Conservation (phyloP, 2,113 vertebrate genomes). For the Hylia prasina region DNA sequence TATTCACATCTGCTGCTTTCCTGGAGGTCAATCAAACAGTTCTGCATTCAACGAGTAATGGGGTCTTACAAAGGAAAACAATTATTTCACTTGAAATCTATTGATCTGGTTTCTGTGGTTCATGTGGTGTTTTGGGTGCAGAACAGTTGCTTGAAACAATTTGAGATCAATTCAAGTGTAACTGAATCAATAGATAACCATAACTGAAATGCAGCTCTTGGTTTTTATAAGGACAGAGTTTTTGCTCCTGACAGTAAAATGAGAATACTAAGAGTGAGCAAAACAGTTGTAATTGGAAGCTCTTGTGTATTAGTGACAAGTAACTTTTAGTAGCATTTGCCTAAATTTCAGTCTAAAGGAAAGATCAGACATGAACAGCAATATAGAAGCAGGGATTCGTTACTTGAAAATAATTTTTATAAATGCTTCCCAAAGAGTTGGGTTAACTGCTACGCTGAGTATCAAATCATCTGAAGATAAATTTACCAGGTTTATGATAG, state of each 20-base stretch:
- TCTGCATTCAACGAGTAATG: constrained; percentile 71
- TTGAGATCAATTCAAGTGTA: constrained; percentile 64
- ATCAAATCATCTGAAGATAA: neutral
- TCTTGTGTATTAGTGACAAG: neutral
- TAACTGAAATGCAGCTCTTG: constrained; percentile 12
- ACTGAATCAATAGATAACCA: constrained; percentile 55
- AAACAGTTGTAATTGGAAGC: neutral
- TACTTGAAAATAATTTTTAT: neutral
- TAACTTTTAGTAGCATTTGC: neutral
- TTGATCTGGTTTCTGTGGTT: constrained; percentile 70
- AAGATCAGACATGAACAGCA: neutral
- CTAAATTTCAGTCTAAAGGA: neutral
- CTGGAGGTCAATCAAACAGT: constrained; percentile 70
- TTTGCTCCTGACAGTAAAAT: neutral
- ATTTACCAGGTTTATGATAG: neutral
- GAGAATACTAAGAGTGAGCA: neutral
- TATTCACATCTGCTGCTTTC: constrained; percentile 76
- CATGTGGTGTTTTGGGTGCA: constrained; percentile 66
- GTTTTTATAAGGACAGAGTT: neutral
- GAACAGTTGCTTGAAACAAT: constrained; percentile 62
- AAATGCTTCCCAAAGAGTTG: neutral
- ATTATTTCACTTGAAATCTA: constrained; percentile 73
- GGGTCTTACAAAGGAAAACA: constrained; percentile 73
- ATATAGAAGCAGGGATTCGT: neutral
- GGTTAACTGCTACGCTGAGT: neutral